phyloP scores from a whole-genome alignment of 2,888 invertebrate species.

The Mesorhabditis spiculigera region DNA sequence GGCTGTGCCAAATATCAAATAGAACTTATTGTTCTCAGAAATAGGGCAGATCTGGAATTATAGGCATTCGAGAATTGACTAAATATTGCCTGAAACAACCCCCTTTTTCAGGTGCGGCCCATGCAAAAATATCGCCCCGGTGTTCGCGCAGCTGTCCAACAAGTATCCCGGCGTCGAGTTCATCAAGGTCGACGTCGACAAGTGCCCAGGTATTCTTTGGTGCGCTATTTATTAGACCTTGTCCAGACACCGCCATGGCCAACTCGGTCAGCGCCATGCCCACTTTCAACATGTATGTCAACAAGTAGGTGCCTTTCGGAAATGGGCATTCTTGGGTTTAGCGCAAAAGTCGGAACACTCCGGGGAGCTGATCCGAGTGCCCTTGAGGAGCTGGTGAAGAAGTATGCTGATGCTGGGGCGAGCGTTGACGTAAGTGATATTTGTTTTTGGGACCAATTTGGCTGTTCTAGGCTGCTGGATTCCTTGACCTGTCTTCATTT shows the following conservation, averaged over 20 bases:
- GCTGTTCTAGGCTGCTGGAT: constrained; percentile 28
- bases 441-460: not conserved
- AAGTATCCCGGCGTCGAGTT: constrained; percentile 86
- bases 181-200: constrained; percentile 79
- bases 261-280: constrained; percentile 95
- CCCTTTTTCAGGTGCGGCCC: constrained; percentile 81
- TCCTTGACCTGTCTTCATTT: constrained; percentile 85
- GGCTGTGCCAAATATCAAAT: not conserved
- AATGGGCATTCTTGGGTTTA: constrained; percentile 62
- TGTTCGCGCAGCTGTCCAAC: constrained; percentile 80
- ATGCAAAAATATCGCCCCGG: constrained; percentile 86
- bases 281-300: constrained; percentile 91
- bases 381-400: constrained; percentile 83
- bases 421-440: not conserved
- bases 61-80: not conserved
- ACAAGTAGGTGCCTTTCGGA: constrained; percentile 44
- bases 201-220: constrained; percentile 31
- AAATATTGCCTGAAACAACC: constrained; percentile 9
- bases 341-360: constrained; percentile 76
- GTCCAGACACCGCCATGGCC: constrained; percentile 67
- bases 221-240: not conserved
- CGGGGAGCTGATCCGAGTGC: constrained; percentile 81
- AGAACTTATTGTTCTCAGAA: not conserved
- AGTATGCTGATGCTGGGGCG: constrained; percentile 59
- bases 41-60: not conserved